Percentiles rank a stretch among this genome's conserved stretches.
phyloP scores from a whole-genome alignment of 2,888 invertebrate genomes.

The Meiosimyza platycephala region DNA sequence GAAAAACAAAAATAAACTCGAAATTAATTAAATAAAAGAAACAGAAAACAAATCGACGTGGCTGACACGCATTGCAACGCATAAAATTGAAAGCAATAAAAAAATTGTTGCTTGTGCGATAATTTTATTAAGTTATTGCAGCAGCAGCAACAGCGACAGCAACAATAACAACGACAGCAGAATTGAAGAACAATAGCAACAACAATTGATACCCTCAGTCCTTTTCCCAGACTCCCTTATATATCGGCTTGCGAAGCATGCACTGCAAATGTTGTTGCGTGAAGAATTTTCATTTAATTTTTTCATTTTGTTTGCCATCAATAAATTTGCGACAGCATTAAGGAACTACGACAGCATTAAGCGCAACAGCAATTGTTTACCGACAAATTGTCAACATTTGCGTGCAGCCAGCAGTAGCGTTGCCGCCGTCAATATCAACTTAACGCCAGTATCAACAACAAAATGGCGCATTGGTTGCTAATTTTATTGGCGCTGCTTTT shows the following conservation, averaged over 20 bases:
- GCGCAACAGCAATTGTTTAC: conserved; percentile 18
- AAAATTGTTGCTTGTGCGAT: conserved; percentile 15
- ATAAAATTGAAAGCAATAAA: too few species aligned
- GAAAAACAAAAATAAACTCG: too few species aligned
- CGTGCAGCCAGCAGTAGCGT: conserved; percentile 20
- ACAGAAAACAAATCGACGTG: too few species aligned
- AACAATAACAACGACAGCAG: background rate
- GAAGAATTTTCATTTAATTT: background rate
- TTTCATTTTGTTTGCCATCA: conserved; percentile 7
- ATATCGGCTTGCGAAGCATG: too few species aligned
- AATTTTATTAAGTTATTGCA: conserved; percentile 30
- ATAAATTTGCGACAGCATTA: conserved; percentile 31
- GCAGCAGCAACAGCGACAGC: background rate
- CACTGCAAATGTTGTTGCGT: too few species aligned
- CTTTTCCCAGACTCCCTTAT: too few species aligned
- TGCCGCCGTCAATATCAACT: conserved; percentile 6
- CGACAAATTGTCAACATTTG: conserved; percentile 27
- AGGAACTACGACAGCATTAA: conserved; percentile 28
- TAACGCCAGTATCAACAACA: background rate
- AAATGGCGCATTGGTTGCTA: conserved; percentile 44
- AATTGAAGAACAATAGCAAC: too few species aligned
- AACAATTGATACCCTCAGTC: too few species aligned
- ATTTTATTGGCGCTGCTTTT: conserved; percentile 48
- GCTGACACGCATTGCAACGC: too few species aligned
- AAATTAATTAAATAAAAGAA: too few species aligned